Evolutionary conservation across 2,888 invertebrate species (phyloP).

Genomic region (Xestia rhomboidea): DNA sequence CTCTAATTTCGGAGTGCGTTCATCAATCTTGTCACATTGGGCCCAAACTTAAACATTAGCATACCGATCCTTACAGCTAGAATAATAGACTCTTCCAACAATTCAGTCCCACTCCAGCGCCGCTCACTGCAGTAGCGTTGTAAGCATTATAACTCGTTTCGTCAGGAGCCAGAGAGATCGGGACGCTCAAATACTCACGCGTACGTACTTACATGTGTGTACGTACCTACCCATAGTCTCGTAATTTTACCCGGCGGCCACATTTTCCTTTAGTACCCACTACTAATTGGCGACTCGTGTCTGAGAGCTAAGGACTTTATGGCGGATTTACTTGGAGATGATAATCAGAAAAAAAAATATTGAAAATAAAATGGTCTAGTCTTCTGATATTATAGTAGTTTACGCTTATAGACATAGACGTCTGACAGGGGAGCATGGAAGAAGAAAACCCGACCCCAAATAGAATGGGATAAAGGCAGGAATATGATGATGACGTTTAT

Average conservation of each 20-base stretch:
- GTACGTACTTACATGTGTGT: slow-evolving; percentile 54
- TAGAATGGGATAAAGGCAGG: too few species aligned
- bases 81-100: slow-evolving; percentile 9
- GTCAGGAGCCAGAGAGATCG: slow-evolving; percentile 55
- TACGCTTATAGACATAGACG: too few species aligned
- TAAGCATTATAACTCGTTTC: slow-evolving; percentile 64
- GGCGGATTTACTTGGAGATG: slow-evolving; percentile 75
- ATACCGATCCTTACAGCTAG: background rate
- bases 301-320: slow-evolving; percentile 79
- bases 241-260: slow-evolving; percentile 85
- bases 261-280: slow-evolving; percentile 83
- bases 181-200: slow-evolving; percentile 64
- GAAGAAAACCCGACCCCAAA: too few species aligned
- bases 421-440: too few species aligned
- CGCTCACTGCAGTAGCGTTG: slow-evolving; percentile 26
- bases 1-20: background rate
- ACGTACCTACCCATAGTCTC: slow-evolving; percentile 73
- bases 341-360: slow-evolving; percentile 46
- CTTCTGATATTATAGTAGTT: too few species aligned
- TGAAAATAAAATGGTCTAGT: background rate
- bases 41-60: background rate
- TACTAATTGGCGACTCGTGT: slow-evolving; percentile 88
- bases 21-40: background rate
- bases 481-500: background rate
- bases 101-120: slow-evolving; percentile 6